A percentile compares a stretch with the other conserved stretches of the same genome.
Conservation (phyloP, 2,888 invertebrate genomes). For the Aspidapion aeneum region DNA sequence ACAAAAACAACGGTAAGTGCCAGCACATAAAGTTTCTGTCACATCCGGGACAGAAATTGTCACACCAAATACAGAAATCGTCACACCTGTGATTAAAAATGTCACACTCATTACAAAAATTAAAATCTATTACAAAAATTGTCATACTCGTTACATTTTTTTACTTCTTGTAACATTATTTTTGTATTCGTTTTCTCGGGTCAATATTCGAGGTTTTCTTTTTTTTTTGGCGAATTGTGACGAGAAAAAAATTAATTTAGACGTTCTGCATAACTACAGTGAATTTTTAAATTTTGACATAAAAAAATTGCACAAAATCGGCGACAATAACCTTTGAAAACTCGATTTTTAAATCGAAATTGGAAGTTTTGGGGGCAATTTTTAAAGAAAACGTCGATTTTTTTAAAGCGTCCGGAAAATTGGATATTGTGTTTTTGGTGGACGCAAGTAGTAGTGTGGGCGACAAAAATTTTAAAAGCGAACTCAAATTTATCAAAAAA, state of each 20-base stretch:
- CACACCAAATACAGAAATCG: too few relatives aligned
- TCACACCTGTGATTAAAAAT: too few relatives aligned
- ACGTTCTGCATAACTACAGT: slow-evolving; percentile 38
- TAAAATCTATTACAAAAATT: too few relatives aligned
- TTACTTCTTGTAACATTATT: too few relatives aligned
- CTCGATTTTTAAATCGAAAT: slow-evolving; percentile 49
- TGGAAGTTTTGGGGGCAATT: slow-evolving; percentile 53
- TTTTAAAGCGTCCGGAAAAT: slow-evolving; percentile 44
- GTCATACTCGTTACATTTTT: too few relatives aligned
- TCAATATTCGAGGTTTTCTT: too few relatives aligned
- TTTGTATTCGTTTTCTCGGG: too few relatives aligned
- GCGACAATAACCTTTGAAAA: slow-evolving; percentile 40
- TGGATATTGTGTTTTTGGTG: slow-evolving; percentile 64
- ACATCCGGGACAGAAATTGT: too few relatives aligned
- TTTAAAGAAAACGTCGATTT: slow-evolving; percentile 54
- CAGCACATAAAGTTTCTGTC: too few relatives aligned
- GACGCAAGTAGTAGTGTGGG: slow-evolving; percentile 68
- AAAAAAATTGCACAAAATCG: slow-evolving; percentile 38
- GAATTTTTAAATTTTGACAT: slow-evolving; percentile 45
- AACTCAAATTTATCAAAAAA: slow-evolving; percentile 64
- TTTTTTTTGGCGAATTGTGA: too few relatives aligned
- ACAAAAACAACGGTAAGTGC: too few relatives aligned
- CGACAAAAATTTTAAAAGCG: slow-evolving; percentile 60
- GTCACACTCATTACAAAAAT: too few relatives aligned
- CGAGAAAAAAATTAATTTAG: slow-evolving; percentile 31